Evolutionary conservation across 2,113 vertebrate species (phyloP), one percentile per base, ranked within the genome.

Genomic region (Salvator merianae): DNA sequence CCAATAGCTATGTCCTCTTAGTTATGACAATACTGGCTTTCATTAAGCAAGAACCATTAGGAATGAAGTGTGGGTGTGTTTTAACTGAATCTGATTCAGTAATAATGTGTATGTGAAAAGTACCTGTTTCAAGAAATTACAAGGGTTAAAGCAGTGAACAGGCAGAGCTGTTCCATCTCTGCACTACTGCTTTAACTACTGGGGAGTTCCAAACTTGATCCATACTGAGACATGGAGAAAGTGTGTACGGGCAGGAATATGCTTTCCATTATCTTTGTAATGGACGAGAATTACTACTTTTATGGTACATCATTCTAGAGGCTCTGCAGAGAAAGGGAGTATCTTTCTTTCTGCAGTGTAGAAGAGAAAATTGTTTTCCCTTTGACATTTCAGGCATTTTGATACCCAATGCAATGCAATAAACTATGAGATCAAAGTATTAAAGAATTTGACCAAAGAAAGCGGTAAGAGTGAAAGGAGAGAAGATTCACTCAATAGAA

Each of bases 321-420:
- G n/a, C n/a, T n/a, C n/a, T n/a, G n/a, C n/a, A n/a, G n/a, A n/a
- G n/a, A n/a, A n/a, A n/a, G n/a, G n/a, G n/a, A n/a, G n/a, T n/a
- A n/a, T n/a, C n/a, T 2, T 53, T 62, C 30, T 59, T n/a, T 20
- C 5, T 8, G 0, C 16, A 65, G 7, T 7, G 30, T 85, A 30
- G 32, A 86, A 28, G 50, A 83, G 50, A 85, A 86, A 43, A 1
- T 14, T 36, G 74, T 1, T 2, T 47, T 77, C 77, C 66, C 28
- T 78, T 24, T 20, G 55, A 66, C 81, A 73, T 86, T 72, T 40
- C 47, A 28, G 55, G 73, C 75, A 73, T 86, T 72, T 40, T 53
- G 55, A 84, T 84, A 88, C 32, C 53, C 47, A 28, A 50, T 43
- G 28, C 65, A 84, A 77, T 0, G 22, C 81, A 80, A 75, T 20